Evolutionary conservation across 2,113 vertebrate species (phyloP).

Genomic region (Eulacestoma nigropectus): DNA sequence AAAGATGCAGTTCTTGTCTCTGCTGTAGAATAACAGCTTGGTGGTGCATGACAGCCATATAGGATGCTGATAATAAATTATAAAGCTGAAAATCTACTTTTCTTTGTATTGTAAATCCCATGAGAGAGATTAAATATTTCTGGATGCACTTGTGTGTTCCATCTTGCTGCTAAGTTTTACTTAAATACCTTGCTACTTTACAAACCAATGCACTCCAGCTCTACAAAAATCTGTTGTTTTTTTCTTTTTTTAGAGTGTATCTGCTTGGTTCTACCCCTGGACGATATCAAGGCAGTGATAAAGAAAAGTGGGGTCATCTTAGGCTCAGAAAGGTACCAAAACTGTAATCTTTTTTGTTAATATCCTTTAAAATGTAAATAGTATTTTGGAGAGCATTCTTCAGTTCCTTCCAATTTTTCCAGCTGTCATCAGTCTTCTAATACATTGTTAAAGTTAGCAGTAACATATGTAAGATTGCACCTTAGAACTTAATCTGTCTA

Average conservation of each 20-base stretch:
- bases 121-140: not conserved
- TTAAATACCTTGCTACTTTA: not conserved
- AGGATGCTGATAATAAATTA: not conserved
- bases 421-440: not conserved
- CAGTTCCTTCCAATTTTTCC: not conserved
- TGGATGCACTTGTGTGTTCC: not conserved
- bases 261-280: constrained; percentile 92
- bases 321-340: constrained; percentile 87
- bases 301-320: constrained; percentile 95
- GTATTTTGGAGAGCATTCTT: not conserved
- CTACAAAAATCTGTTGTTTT: not conserved
- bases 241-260: constrained; percentile 77
- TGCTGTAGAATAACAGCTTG: not conserved
- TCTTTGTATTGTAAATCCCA: not conserved
- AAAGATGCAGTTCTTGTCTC: not conserved
- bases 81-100: not conserved
- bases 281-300: constrained; percentile 84
- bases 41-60: not conserved
- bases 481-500: not conserved
- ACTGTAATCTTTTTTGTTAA: not conserved
- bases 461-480: not conserved
- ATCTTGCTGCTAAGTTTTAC: not conserved
- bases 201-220: not conserved
- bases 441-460: not conserved
- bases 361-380: not conserved